Evolutionary conservation across 2,113 vertebrate species (phyloP).

Genomic region (Oenanthe melanoleuca): DNA sequence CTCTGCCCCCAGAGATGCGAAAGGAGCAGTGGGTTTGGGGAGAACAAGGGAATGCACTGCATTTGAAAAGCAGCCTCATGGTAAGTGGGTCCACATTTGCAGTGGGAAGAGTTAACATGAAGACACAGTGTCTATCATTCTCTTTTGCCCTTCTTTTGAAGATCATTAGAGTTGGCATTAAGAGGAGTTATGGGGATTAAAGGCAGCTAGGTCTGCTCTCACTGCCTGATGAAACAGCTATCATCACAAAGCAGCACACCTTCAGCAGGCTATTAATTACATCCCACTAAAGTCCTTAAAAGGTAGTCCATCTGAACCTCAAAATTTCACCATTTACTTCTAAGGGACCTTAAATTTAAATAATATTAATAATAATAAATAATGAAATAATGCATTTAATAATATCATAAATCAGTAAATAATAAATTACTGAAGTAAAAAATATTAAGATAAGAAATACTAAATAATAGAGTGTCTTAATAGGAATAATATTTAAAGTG

Average conservation of each 20-base stretch:
- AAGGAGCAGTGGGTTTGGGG: neutral
- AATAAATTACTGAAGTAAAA: neutral
- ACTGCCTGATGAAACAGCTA: constrained; percentile 36
- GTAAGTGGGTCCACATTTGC: neutral
- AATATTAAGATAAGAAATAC: neutral
- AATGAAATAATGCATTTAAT: neutral
- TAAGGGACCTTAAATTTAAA: neutral
- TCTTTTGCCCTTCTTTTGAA: constrained; percentile 50
- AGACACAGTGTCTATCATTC: neutral
- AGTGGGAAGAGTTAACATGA: neutral
- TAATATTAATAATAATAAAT: neutral
- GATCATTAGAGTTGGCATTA: constrained; percentile 59
- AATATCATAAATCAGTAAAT: neutral
- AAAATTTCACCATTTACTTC: constrained; percentile 21
- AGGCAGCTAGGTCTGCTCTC: constrained; percentile 3
- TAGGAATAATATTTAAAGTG: neutral
- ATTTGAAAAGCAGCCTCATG: neutral
- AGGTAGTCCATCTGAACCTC: constrained; percentile 19
- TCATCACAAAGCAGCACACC: constrained; percentile 18
- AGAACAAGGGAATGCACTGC: neutral
- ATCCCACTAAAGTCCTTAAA: constrained; percentile 31
- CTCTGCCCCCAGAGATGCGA: neutral
- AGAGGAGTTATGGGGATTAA: constrained; percentile 56
- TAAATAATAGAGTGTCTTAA: neutral
- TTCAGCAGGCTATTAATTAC: constrained; percentile 55